Percentiles rank a stretch among this genome's conserved stretches.
Conservation (phyloP, 2,888 invertebrate genomes). For the Hirtodrosophila trivittata region DNA sequence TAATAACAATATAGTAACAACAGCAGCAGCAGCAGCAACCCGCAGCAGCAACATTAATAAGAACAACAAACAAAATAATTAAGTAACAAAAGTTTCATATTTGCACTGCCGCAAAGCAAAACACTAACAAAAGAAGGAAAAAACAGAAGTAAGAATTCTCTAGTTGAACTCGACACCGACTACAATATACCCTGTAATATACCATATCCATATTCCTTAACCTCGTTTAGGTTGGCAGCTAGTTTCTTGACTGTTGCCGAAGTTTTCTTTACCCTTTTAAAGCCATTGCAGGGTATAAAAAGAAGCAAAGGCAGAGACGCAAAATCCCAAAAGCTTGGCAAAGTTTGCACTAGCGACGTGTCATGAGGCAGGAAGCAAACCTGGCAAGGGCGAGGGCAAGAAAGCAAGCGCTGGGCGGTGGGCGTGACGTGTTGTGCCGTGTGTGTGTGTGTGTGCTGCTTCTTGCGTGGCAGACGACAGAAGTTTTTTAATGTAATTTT, state of each 20-base stretch:
- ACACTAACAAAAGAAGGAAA: conserved; percentile 21
- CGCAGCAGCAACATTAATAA: conserved; percentile 65
- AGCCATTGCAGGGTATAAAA: not conserved
- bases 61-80: conserved; percentile 76
- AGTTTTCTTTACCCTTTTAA: no score
- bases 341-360: conserved; percentile 51
- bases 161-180: not conserved
- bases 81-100: conserved; percentile 78
- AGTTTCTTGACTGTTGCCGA: no score
- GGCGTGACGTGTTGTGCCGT: conserved; percentile 6
- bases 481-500: conserved; percentile 79
- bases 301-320: conserved; percentile 13
- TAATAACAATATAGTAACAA: conserved; percentile 67
- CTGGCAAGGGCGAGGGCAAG: not conserved
- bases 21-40: conserved; percentile 21
- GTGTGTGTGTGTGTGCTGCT: conserved; percentile 9
- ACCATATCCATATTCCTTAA: no score
- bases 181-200: not conserved
- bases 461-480: conserved; percentile 51
- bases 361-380: conserved; percentile 3
- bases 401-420: conserved; percentile 20
- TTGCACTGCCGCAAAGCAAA: conserved; percentile 62
- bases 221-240: no score
- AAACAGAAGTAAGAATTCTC: conserved; percentile 5
- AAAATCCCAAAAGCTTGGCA: conserved; percentile 57